These are phyloP conservation scores for Psilanteris sp. DNA, from an alignment of 1,140 invertebrate genomes.

Conservation along the genomic window DNA sequence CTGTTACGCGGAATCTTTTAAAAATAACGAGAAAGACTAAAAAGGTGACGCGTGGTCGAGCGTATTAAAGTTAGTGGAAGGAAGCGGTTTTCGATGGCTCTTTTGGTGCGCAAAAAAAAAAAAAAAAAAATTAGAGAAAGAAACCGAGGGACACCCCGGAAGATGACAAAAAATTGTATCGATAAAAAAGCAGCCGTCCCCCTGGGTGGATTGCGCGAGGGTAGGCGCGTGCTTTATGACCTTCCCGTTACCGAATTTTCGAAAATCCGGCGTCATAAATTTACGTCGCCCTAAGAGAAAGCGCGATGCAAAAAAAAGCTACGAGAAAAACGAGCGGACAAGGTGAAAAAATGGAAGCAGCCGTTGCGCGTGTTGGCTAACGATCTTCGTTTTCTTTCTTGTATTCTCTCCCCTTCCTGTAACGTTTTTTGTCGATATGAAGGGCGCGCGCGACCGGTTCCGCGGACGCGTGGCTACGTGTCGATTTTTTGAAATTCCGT, in stretches of 20 bases:
- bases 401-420: conserved; percentile 22
- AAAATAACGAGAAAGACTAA: conserved; percentile 65
- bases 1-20: conserved; percentile 38
- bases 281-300: conserved; percentile 45
- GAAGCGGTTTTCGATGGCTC: conserved; percentile 68
- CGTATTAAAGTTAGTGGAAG: conserved; percentile 63
- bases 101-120: conserved; percentile 60
- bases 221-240: conserved; percentile 58
- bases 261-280: conserved; percentile 66
- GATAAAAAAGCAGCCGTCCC: conserved; percentile 49
- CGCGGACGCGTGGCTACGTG: conserved; percentile 53
- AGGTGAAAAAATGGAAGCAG: conserved; percentile 61
- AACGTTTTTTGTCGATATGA: conserved; percentile 35
- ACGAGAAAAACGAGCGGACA: conserved; percentile 2
- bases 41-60: conserved; percentile 73
- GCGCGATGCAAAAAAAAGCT: conserved; percentile 28
- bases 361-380: conserved; percentile 63
- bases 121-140: no score
- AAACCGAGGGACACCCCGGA: conserved; percentile 60
- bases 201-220: conserved; percentile 34
- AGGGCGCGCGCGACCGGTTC: conserved; percentile 50
- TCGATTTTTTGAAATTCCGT: conserved; percentile 62
- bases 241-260: conserved; percentile 67
- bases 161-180: conserved; percentile 56
- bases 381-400: conserved; percentile 55